phyloP scores from a whole-genome alignment of 2,113 vertebrate genomes.

The Candoia aspera region DNA sequence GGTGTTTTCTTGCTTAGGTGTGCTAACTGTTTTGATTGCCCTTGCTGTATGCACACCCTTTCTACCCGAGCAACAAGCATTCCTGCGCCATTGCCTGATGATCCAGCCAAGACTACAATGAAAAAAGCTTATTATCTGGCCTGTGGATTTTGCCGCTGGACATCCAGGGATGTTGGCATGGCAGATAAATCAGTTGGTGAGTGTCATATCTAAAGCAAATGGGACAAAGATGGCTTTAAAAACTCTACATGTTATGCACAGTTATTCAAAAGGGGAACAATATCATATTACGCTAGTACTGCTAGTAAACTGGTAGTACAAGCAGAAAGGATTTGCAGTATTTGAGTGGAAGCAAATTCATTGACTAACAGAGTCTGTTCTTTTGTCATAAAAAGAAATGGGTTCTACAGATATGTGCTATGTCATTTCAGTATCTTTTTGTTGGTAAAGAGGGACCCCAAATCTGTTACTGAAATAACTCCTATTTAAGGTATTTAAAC shows the following conservation, averaged over 20 bases:
- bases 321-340: background rate
- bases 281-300: background rate
- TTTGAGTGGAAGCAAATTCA: background rate
- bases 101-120: slow-evolving; percentile 95
- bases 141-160: slow-evolving; percentile 99
- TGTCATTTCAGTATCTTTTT: background rate
- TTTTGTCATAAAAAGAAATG: background rate
- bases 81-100: slow-evolving; percentile 91
- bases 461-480: background rate
- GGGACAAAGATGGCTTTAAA: background rate
- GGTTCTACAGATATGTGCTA: background rate
- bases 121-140: slow-evolving; percentile 98
- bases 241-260: fast-evolving
- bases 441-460: background rate
- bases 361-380: too few species aligned
- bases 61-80: slow-evolving; percentile 97
- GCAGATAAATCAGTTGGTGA: slow-evolving; percentile 97
- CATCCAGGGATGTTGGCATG: slow-evolving; percentile 97
- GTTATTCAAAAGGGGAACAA: background rate
- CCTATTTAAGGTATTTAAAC: background rate
- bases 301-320: background rate
- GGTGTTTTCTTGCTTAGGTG: slow-evolving; percentile 75
- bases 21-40: slow-evolving; percentile 98
- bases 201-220: slow-evolving; percentile 45
- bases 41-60: slow-evolving; percentile 97